These are phyloP conservation scores for Caloenas nicobarica DNA, from an alignment of 2,113 vertebrate genomes.

Conservation along the genomic window DNA sequence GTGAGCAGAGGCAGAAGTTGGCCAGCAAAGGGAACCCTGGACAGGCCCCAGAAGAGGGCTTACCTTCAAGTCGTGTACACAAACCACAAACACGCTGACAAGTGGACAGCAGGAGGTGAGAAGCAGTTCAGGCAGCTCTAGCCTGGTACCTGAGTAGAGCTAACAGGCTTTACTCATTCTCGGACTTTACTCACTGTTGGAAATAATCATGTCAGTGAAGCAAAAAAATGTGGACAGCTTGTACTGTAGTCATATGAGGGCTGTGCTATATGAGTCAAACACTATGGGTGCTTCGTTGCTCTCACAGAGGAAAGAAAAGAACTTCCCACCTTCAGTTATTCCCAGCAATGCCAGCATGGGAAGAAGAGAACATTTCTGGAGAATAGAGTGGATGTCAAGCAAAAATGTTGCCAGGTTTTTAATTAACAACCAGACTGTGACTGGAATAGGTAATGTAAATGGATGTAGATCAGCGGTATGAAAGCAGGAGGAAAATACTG, in stretches of 20 bases:
- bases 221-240: neutral
- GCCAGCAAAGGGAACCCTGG: neutral
- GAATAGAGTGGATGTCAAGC: neutral
- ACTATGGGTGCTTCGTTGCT: rapidly evolving
- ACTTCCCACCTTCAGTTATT: neutral
- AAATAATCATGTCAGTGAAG: neutral
- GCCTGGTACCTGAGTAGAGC: neutral
- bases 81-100: neutral
- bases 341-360: neutral
- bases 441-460: neutral
- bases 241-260: rapidly evolving
- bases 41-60: rapidly evolving
- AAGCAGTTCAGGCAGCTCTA: neutral
- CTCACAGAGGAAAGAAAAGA: rapidly evolving
- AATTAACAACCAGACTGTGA: neutral
- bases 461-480: rapidly evolving
- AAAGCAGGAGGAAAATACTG: neutral
- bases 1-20: neutral
- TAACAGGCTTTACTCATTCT: neutral
- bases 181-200: neutral
- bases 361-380: neutral
- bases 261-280: neutral
- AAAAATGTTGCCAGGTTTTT: neutral
- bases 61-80: neutral
- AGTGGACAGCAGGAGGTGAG: neutral